These are phyloP conservation scores for Pygmarrhopalites habei DNA, from an alignment of 1,140 invertebrate genomes.

Conservation along the genomic window DNA sequence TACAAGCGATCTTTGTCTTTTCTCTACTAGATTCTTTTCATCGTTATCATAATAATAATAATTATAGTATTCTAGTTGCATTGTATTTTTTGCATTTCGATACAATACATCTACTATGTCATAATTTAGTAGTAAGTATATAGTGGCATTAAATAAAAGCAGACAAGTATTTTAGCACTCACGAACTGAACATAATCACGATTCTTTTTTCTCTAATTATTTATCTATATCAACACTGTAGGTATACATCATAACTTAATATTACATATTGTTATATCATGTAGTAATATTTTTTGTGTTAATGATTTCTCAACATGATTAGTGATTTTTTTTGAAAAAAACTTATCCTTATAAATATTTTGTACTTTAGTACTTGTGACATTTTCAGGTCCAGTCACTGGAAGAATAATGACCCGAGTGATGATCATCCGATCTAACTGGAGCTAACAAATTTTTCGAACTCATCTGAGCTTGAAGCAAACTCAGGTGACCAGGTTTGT, in stretches of 20 bases:
- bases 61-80: no score
- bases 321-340: background rate
- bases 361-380: background rate
- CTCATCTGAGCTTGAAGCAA: conserved; percentile 12
- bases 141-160: background rate
- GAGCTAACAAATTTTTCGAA: background rate
- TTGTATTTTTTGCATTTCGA: no score
- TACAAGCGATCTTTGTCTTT: no score
- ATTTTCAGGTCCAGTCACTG: background rate
- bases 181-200: background rate
- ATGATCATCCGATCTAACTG: background rate
- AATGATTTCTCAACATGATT: background rate
- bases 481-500: background rate
- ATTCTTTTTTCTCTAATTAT: background rate
- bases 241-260: background rate
- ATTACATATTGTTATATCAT: background rate
- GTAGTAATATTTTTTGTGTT: background rate
- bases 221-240: background rate
- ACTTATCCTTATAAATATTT: background rate
- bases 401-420: background rate
- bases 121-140: no score
- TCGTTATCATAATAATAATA: no score
- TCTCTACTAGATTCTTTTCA: no score
- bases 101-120: no score
- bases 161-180: background rate